Base-by-base conservation (phyloP, 2,888 invertebrate genomes). In the Eupithecia insigniata region DNA sequence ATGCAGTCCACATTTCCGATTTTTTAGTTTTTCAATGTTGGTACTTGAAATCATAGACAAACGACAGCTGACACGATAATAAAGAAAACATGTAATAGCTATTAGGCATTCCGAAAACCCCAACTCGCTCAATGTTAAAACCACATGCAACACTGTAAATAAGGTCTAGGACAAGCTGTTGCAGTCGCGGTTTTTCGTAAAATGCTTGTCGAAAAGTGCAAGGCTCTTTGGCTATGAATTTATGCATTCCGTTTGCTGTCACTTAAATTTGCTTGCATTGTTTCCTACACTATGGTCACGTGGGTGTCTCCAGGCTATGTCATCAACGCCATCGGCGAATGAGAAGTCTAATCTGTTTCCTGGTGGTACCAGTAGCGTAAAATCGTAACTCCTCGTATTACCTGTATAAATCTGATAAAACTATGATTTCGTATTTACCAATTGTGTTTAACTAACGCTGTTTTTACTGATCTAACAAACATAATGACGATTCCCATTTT, bases 101-200 rank as follows among this genome's bases (percentile, higher is more conserved):
- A 43, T 43, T 43, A n/a, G 43, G 26, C 55, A 55, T 55, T 55
- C 55, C 55, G n/a, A 55, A 55, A 55, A 22, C 55, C 55, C 7
- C 55, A 55, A 55, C 1, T 55, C 55, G 51, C 51, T 55, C 55
- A 55, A 55, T 55, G 55, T 55, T 55, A 55, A 55, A 55, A 26
- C 55, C 55, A 14, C 55, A 26, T 55, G 55, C 55, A 55, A 55
- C 5, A 14, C 55, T 12, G 55, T 14, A 26, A 55, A 55, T 55
- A 55, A 55, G 55, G 55, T 55, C 26, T 26, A 55, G 55, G 55
- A 26, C 55, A 26, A 26, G 26, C 12, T 0, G 3, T 55, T 26
- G 55, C 14, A 14, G 46, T 51, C 10, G 55, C 26, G 55, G 55
- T 55, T 51, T 51, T 26, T 55, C 26, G 22, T 12, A 26, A 55